Base-by-base conservation (phyloP, 2,888 invertebrate genomes). In the Ophion obscuratus region DNA sequence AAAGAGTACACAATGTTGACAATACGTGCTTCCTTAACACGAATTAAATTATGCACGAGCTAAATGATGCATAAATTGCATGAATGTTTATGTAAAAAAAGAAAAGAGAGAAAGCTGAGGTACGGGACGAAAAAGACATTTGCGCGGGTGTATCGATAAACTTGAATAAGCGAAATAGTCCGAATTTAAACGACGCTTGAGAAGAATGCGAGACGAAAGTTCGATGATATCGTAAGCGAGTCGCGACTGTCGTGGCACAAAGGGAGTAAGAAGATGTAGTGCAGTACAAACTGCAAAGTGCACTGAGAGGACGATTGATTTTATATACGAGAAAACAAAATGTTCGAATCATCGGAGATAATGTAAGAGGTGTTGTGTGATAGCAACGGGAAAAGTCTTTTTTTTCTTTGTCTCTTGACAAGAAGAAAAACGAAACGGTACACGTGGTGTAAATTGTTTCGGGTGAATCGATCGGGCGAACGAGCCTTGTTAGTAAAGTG, bases 21-120 rank as follows among this genome's bases (percentile, higher is more conserved):
- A 87, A 92, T 91, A 90, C 85, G 92, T 91, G 92, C 92, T 91
- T 91, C 92, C 92, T 81, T 88, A 85, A 85, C 85, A 89, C 88
- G 87, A 88, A 89, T 88, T 88, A 86, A 86, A 87, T 88, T 88
- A 87, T 85, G 83, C 86, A 86, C 86, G 86, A 84, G 81, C 57
- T 81, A 79, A 53, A 53, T 75, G 70, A 86, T 84, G 81, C 86
- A 81, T 84, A 67, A 77, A 75, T 74, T 78, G 70, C 83, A 81
- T 81, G 81, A 44, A 71, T 75, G 86, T 89, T 77, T 85, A 81
- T 85, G 80, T 83, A 85, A 85, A 78, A 78, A 81, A 64, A 82
- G 53, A 57, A 68, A 66, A 20, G 31, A 64, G 7, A 17, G 53
- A 53, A 5, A 20, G 24, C 17, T 17, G 40, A 20, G 24, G 20